Conservation (phyloP, 2,113 vertebrate species). For the Fulmarus glacialis region DNA sequence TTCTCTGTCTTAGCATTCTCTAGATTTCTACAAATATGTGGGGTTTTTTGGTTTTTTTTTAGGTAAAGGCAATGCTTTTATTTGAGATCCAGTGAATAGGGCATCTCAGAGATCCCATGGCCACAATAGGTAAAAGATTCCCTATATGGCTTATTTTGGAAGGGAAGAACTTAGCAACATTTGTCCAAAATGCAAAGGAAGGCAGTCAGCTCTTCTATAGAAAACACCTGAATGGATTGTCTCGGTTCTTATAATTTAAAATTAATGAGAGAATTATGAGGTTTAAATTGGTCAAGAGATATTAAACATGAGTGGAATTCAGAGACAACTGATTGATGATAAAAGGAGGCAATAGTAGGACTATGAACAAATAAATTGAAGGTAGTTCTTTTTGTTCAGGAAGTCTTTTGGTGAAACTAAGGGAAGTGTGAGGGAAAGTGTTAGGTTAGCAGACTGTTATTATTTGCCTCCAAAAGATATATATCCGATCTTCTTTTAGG, state of each 20-base stretch:
- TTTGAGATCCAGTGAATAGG: neutral
- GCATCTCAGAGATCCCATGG: neutral
- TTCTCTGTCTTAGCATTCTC: neutral
- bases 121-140: rapidly evolving
- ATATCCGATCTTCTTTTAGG: neutral
- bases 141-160: neutral
- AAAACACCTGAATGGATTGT: neutral
- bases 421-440: neutral
- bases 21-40: neutral
- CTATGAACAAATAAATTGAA: neutral
- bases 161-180: neutral
- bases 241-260: neutral
- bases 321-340: neutral
- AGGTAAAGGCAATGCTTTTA: neutral
- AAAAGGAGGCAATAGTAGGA: neutral
- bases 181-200: neutral
- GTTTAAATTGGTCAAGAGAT: neutral
- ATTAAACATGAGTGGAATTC: neutral
- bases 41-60: neutral
- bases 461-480: neutral
- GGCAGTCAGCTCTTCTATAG: neutral
- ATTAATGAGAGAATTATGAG: neutral
- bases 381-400: neutral
- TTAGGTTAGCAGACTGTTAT: neutral
- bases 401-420: neutral